Conservation (phyloP, 2,888 invertebrate species). For the Deilephila porcellus region DNA sequence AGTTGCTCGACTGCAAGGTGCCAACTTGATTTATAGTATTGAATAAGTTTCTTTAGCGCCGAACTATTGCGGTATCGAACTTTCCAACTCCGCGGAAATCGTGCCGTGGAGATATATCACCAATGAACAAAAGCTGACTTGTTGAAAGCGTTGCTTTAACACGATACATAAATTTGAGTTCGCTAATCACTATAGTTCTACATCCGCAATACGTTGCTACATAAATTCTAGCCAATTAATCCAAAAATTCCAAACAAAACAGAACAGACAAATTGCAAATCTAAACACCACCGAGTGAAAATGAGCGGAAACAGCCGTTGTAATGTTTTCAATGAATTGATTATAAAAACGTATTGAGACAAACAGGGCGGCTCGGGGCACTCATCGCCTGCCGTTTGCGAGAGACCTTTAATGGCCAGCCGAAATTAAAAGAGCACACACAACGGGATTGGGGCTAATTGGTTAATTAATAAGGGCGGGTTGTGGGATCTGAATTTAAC, state of each 20-base stretch:
- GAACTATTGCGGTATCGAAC: conserved; percentile 46
- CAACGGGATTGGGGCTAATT: conserved; percentile 76
- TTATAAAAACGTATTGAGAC: conserved; percentile 57
- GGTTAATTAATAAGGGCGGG: conserved; percentile 79
- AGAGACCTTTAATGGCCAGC: conserved; percentile 61
- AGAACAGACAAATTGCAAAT: not conserved
- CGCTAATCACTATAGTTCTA: not conserved
- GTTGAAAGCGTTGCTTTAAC: conserved; percentile 3
- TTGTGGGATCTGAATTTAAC: conserved; percentile 64
- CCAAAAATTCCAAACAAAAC: not conserved
- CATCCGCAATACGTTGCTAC: not conserved
- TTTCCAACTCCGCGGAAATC: conserved; percentile 42
- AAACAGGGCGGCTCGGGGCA: conserved; percentile 56
- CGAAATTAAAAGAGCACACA: conserved; percentile 75
- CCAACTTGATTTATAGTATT: conserved; percentile 46
- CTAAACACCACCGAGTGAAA: conserved; percentile 5
- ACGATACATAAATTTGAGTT: not conserved
- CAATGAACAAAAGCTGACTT: conserved; percentile 38
- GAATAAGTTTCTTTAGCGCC: conserved; percentile 46
- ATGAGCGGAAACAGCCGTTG: conserved; percentile 33
- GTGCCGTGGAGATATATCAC: conserved; percentile 41
- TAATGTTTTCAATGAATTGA: conserved; percentile 55
- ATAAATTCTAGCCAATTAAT: not conserved
- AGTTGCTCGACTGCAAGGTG: conserved; percentile 68
- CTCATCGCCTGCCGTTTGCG: conserved; percentile 60